phyloP scores from a whole-genome alignment of 2,797 vertebrate species.

The Kryptopterus vitreolus region DNA sequence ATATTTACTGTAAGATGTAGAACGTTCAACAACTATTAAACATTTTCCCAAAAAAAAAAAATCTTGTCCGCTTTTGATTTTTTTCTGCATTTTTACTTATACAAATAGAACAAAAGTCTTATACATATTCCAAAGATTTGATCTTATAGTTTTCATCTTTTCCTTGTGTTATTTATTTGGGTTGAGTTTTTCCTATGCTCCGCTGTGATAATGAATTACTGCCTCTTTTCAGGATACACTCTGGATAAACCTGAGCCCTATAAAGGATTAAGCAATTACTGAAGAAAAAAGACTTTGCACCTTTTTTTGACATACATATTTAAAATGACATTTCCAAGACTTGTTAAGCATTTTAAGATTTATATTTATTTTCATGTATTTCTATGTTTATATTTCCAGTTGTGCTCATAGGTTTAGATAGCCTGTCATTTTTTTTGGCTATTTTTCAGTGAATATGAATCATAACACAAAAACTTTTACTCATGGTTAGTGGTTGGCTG shows the following conservation, averaged over 20 bases:
- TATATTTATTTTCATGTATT: no score
- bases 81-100: not conserved
- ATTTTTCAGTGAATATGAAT: no score
- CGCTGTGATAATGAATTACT: no score
- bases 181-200: no score
- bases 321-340: not conserved
- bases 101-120: not conserved
- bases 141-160: not conserved
- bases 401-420: no score
- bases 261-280: not conserved
- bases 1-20: constrained; percentile 99
- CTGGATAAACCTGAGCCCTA: not conserved
- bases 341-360: not conserved
- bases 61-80: constrained; percentile 20
- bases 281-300: not conserved
- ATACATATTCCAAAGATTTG: not conserved
- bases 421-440: no score
- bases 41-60: constrained; percentile 88
- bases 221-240: not conserved
- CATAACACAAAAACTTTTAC: no score
- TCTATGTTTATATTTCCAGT: no score
- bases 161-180: not conserved
- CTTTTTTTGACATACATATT: not conserved
- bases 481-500: no score
- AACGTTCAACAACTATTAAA: constrained; percentile 99